A percentile compares a stretch with the other conserved stretches of the same genome.
Conservation (phyloP, 2,113 vertebrate genomes). For the Anoplopoma fimbria region DNA sequence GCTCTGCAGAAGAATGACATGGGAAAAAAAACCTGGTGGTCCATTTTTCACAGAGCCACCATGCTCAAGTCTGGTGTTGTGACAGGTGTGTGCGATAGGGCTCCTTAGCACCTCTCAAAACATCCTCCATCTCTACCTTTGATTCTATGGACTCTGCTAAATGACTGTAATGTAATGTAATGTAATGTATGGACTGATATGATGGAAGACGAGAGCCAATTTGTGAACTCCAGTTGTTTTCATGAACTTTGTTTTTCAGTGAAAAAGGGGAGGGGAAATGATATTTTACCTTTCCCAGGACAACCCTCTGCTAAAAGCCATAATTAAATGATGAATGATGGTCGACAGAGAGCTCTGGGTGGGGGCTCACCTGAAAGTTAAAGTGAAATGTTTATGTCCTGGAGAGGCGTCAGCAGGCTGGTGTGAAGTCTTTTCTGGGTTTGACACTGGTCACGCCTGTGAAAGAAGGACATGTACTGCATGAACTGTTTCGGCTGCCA, state of each 20-base stretch:
- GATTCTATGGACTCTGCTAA: background rate
- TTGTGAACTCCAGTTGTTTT: background rate
- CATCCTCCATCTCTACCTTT: constrained; percentile 21
- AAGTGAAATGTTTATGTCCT: constrained; percentile 75
- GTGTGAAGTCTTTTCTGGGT: constrained; percentile 67
- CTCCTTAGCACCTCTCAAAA: constrained; percentile 16
- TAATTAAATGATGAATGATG: constrained; percentile 44
- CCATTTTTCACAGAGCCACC: constrained; percentile 9
- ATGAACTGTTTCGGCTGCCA: constrained; percentile 1
- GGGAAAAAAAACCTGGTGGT: background rate
- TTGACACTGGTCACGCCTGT: constrained; percentile 5
- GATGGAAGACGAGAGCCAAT: background rate
- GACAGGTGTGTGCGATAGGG: constrained; percentile 33
- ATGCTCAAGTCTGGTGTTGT: constrained; percentile 28
- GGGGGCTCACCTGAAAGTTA: constrained; percentile 52
- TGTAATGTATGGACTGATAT: too few species aligned
- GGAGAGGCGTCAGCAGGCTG: constrained; percentile 46
- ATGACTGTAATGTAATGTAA: too few species aligned
- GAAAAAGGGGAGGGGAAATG: background rate
- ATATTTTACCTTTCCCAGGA: background rate
- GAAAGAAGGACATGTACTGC: constrained; percentile 29
- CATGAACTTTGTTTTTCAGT: background rate
- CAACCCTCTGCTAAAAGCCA: constrained; percentile 10
- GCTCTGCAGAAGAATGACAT: background rate
- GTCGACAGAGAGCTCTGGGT: background rate